Base-by-base conservation (phyloP, 53 echinoderm and acorn worm genomes). In the Henricia sp. region DNA sequence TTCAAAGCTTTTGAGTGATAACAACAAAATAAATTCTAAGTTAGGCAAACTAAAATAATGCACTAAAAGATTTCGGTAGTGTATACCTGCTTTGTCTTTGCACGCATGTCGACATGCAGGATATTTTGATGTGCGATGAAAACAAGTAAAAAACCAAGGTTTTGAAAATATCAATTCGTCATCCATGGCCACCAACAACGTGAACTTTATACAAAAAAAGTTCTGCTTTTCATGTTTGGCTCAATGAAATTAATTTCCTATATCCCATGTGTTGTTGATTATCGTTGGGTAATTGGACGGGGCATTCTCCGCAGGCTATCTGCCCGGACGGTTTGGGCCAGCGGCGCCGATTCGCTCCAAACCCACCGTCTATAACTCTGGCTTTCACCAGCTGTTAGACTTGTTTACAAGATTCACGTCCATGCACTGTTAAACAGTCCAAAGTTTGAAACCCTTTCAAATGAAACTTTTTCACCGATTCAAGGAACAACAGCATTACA, bases 181-280 rank as follows among this genome's bases (percentile, higher is more conserved):
- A 28, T 23, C 21, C 35, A 33, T 40, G 58, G 76, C 76, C 76
- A 76, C 76, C 76, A 57, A 76, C 76, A 58, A 38, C 11, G 26
- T 37, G 8, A 74, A 57, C 75, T 37, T 26, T 3, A 76, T 11
- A 43, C 59, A 41, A 56, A 39, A 50, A 76, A 12, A 57, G 37
- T 37, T 19, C 35, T 3, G n/a, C 14, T 63, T 44, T 5, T 25
- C 54, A 11, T 54, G 10, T 36, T 30, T 17, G 52, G 14, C 36
- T 54, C 36, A 16, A n/a, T 28, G 20, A 71, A 71, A 52, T 73
- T 46, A 65, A 80, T 57, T 80, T 80, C 64, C n/a, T n/a, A 44
- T 44, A 80, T n/a, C 43, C 37, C 80, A 80, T 80, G 80, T 80
- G 80, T 64, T 80, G 80, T 46, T 80, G 80, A 80, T 80, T 80